Evolutionary conservation across 2,797 vertebrate species (phyloP).

Genomic region (Agapornis canus): DNA sequence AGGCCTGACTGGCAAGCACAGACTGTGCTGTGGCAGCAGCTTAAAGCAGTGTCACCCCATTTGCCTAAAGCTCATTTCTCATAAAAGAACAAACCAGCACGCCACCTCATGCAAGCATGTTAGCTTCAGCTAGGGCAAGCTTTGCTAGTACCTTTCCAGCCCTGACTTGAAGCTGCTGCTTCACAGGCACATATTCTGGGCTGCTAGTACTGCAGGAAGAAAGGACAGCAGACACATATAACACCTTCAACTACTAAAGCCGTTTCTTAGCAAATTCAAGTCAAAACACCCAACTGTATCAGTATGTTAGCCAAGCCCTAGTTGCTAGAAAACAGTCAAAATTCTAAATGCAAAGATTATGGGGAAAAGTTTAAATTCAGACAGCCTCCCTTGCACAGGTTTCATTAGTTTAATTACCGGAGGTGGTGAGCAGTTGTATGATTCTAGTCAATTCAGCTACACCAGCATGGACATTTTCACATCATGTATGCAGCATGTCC

Average conservation of each 20-base stretch:
- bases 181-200: background rate
- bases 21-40: rapidly evolving
- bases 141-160: background rate
- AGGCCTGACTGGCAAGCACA: background rate
- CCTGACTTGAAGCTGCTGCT: background rate
- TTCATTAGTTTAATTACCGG: background rate
- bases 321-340: background rate
- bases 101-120: rapidly evolving
- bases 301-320: background rate
- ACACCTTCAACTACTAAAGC: background rate
- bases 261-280: background rate
- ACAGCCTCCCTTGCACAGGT: background rate
- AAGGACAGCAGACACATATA: background rate
- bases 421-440: background rate
- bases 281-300: background rate
- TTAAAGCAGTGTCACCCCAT: background rate
- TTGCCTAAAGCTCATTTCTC: background rate
- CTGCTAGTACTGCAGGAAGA: background rate
- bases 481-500: rapidly evolving
- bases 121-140: background rate
- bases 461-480: background rate
- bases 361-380: background rate
- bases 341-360: background rate
- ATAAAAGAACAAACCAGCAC: background rate
- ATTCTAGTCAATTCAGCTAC: background rate